Evolutionary conservation across 2,113 vertebrate species (phyloP).

Genomic region (Piaya cayana): DNA sequence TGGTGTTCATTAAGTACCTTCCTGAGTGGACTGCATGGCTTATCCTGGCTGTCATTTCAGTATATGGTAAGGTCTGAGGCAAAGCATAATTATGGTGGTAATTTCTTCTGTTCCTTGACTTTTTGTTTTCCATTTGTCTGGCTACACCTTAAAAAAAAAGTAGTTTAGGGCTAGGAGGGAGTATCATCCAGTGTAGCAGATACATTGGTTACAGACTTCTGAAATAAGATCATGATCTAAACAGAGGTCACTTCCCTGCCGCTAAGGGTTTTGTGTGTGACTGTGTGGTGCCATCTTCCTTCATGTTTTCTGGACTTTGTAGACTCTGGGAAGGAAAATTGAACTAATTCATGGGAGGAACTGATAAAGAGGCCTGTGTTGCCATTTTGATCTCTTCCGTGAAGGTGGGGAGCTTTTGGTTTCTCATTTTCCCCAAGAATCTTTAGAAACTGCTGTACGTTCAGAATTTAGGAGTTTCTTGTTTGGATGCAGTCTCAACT

Average conservation of each 20-base stretch:
- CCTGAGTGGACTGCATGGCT: conserved; percentile 99
- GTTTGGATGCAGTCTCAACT: neutral
- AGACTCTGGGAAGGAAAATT: neutral
- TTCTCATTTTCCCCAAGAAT: neutral
- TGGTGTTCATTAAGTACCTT: conserved; percentile 99
- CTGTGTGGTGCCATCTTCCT: neutral
- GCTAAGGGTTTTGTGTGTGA: neutral
- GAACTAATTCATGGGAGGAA: neutral
- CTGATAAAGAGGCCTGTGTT: neutral
- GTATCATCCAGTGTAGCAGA: neutral
- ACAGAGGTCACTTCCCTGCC: neutral
- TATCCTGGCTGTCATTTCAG: conserved; percentile 95
- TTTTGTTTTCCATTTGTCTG: neutral
- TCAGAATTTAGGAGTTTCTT: neutral
- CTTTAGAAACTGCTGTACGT: neutral
- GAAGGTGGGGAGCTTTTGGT: neutral
- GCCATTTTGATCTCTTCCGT: neutral
- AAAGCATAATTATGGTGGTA: neutral
- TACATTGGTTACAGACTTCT: neutral
- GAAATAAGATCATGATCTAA: neutral
- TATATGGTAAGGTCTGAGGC: conserved; percentile 87
- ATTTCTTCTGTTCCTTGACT: neutral
- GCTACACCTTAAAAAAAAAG: neutral
- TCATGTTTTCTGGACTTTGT: neutral
- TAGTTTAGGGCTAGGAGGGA: fast-evolving